Percentiles rank a stretch among this genome's conserved stretches.
Conservation (phyloP, 2,797 vertebrate genomes). For the Epinephelus awoara region DNA sequence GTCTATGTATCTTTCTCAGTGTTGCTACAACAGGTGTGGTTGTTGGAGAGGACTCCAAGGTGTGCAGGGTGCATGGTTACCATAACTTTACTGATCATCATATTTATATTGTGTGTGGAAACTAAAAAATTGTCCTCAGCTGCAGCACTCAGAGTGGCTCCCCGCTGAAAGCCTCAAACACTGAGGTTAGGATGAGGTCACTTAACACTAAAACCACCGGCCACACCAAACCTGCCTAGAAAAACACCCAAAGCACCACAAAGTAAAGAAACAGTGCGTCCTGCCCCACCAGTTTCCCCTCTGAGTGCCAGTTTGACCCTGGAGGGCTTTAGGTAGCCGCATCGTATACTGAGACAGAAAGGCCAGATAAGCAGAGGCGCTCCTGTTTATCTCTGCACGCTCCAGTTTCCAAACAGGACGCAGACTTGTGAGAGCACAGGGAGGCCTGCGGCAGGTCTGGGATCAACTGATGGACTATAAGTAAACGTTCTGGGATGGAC, state of each 20-base stretch:
- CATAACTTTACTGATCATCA: neutral
- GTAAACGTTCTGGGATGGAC: constrained; percentile 8
- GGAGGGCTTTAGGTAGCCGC: constrained; percentile 31
- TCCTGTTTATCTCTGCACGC: constrained; percentile 52
- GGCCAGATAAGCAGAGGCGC: constrained; percentile 44
- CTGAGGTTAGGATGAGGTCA: constrained; percentile 51
- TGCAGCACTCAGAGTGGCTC: constrained; percentile 1
- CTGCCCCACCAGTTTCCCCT: constrained; percentile 18
- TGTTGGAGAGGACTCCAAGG: neutral
- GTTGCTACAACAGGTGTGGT: neutral
- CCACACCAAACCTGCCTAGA: constrained; percentile 52
- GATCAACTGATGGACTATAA: constrained; percentile 21
- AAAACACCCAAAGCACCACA: constrained; percentile 57
- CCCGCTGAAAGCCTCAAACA: constrained; percentile 50
- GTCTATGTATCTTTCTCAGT: neutral
- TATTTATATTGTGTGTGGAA: constrained; percentile 2
- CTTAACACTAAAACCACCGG: constrained; percentile 49
- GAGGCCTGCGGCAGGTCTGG: constrained; percentile 21
- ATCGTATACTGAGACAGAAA: constrained; percentile 26
- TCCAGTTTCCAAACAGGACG: constrained; percentile 64
- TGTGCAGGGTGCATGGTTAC: neutral
- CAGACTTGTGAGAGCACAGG: constrained; percentile 19
- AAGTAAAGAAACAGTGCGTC: constrained; percentile 54
- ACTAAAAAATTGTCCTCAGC: constrained; percentile 14
- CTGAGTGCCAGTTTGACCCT: constrained; percentile 40